These are phyloP conservation scores for Drosophila orena DNA, from an alignment of 1,140 invertebrate species.

Conservation along the genomic window DNA sequence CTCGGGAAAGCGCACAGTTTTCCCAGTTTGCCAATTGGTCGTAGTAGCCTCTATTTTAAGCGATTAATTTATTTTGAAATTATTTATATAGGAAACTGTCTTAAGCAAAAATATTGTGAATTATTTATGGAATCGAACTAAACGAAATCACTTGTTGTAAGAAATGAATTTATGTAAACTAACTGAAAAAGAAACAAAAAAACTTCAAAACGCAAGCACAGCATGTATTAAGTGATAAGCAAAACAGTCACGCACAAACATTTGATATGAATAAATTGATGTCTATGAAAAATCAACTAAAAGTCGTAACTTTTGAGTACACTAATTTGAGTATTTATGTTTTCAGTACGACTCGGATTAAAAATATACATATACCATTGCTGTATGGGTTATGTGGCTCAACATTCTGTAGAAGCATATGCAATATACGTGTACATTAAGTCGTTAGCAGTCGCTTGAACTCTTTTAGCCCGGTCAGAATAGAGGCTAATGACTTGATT, in stretches of 20 bases:
- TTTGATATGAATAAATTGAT: conserved; percentile 61
- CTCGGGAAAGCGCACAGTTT: conserved; percentile 9
- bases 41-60: conserved; percentile 36
- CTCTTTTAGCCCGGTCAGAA: not conserved
- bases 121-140: conserved; percentile 62
- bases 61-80: conserved; percentile 51
- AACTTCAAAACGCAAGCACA: conserved; percentile 2
- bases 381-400: no score
- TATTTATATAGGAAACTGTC: conserved; percentile 48
- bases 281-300: conserved; percentile 33
- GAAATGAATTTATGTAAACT: conserved; percentile 58
- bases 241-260: conserved; percentile 27
- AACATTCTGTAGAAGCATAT: no score
- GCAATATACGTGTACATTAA: no score
- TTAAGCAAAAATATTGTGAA: conserved; percentile 49
- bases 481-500: conserved; percentile 57
- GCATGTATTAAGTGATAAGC: conserved; percentile 43
- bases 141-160: conserved; percentile 47
- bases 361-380: no score
- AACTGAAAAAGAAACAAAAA: conserved; percentile 34
- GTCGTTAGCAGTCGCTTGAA: no score
- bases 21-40: conserved; percentile 8
- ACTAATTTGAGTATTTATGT: no score
- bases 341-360: not conserved
- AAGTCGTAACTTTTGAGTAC: not conserved